Percentiles rank a stretch among this genome's conserved stretches.
These are phyloP conservation scores for Dolomedes plantarius DNA, from an alignment of 2,888 invertebrate genomes.

Conservation along the genomic window DNA sequence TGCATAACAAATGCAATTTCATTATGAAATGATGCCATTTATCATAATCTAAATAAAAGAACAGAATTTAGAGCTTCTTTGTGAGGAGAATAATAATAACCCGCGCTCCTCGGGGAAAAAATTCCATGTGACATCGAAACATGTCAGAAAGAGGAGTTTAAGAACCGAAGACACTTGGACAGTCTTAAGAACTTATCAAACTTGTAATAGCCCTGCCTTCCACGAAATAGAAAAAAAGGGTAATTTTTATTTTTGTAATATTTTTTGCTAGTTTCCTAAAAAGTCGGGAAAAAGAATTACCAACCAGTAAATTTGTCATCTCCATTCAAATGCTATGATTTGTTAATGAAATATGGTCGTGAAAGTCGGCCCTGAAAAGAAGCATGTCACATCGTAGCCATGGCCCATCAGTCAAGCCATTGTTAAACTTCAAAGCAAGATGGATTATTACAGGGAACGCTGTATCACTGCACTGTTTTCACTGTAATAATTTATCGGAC, in stretches of 20 bases:
- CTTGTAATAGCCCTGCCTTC: constrained; percentile 50
- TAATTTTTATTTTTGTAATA: constrained; percentile 35
- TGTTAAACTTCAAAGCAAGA: constrained; percentile 68
- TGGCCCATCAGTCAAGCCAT: constrained; percentile 60
- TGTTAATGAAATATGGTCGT: constrained; percentile 70
- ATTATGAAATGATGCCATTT: constrained; percentile 56
- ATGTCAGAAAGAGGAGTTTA: constrained; percentile 52
- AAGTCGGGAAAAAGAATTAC: constrained; percentile 19
- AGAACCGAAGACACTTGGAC: constrained; percentile 58
- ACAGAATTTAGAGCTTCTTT: constrained; percentile 14
- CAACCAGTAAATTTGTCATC: constrained; percentile 70
- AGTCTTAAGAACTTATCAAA: constrained; percentile 54
- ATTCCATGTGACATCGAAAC: constrained; percentile 49
- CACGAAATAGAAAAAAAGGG: neutral
- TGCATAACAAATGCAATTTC: constrained; percentile 67
- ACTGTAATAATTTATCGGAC: constrained; percentile 70
- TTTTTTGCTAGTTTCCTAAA: constrained; percentile 29
- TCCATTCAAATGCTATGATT: constrained; percentile 71
- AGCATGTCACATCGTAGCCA: constrained; percentile 43
- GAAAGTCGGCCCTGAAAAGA: constrained; percentile 61
- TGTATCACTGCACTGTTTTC: constrained; percentile 67
- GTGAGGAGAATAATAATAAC: neutral
- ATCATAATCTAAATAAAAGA: constrained; percentile 64
- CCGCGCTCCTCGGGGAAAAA: neutral
- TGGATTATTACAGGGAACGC: constrained; percentile 44